Evolutionary conservation across 2,113 vertebrate genomes (phyloP).

Genomic region (Saguinus imperator): DNA sequence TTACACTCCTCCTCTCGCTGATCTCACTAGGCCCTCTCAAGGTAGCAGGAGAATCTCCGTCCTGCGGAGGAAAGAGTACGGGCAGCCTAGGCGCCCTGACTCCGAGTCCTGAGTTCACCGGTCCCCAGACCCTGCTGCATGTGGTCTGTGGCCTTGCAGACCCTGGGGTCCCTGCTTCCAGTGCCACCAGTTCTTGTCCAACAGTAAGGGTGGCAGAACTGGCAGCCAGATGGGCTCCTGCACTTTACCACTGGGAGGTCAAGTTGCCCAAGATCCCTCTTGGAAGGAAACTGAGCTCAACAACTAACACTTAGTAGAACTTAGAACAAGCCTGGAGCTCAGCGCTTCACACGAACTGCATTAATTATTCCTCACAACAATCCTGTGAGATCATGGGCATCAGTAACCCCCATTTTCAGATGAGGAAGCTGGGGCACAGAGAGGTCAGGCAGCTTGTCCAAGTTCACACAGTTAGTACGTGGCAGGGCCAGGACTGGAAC

Average conservation of each 20-base stretch:
- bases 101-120: not conserved
- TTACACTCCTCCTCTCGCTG: not conserved
- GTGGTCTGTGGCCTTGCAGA: not conserved
- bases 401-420: not conserved
- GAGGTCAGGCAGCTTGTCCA: not conserved
- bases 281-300: not conserved
- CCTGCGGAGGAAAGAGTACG: not conserved
- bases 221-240: not conserved
- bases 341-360: fast-evolving
- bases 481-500: not conserved
- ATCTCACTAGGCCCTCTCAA: too few species aligned
- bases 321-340: not conserved
- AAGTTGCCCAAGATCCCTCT: not conserved
- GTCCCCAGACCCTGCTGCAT: not conserved
- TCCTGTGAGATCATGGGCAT: not conserved
- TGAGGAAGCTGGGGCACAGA: not conserved
- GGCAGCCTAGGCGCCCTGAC: not conserved
- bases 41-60: fast-evolving
- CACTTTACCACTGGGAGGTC: not conserved
- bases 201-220: fast-evolving
- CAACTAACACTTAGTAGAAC: not conserved
- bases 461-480: not conserved
- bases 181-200: not conserved
- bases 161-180: not conserved
- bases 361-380: not conserved